Evolutionary conservation across 2,113 vertebrate genomes (phyloP), one percentile per base, ranked within the genome.

Genomic region (Orycteropus afer): DNA sequence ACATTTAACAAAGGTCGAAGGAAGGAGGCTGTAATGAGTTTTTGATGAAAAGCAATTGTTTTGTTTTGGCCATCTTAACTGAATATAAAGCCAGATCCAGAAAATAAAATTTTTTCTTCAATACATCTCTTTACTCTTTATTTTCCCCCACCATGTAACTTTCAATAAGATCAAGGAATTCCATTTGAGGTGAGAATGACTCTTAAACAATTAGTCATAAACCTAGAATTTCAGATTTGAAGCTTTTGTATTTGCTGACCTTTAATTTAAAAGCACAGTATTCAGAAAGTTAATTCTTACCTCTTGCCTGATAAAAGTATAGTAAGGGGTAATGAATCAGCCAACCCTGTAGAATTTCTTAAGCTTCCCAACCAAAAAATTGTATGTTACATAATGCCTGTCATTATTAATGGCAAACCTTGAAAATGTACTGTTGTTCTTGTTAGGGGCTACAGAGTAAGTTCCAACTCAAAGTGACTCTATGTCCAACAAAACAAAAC

Each of bases 231-330:
- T 81, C n/a, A 37, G 12, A 20, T 59, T 18, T 40, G 34, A 27
- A 86, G 15, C n/a, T 37, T n/a, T 61, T 59, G 5, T 34, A 63
- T 57, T 47, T 93, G 5, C 6, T 74, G 27, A 53, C 53, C 55
- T 80, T 96, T 77, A 80, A 82, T 80, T 96, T 77, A 80, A 82
- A 74, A 91, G 40, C 3, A 79, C 6, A 42, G 45, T 71, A 71
- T 69, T 95, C 57, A 92, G 32, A 94, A 51, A 78, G 69, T 6
- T 59, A 47, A 76, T 63, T 51, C 37, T 40, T 73, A 49, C 42
- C 5, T 89, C 18, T 65, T 27, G 13, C 49, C 61, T 78, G 53
- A 81, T 59, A 67, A 93, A 94, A 74, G 20, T 12, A 57, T 27
- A 86, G 18, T 61, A n/a, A 92, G 51, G 17, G 2, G 49, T 29